Evolutionary conservation across 2,888 invertebrate species (phyloP).

Genomic region (Polyploca ridens): DNA sequence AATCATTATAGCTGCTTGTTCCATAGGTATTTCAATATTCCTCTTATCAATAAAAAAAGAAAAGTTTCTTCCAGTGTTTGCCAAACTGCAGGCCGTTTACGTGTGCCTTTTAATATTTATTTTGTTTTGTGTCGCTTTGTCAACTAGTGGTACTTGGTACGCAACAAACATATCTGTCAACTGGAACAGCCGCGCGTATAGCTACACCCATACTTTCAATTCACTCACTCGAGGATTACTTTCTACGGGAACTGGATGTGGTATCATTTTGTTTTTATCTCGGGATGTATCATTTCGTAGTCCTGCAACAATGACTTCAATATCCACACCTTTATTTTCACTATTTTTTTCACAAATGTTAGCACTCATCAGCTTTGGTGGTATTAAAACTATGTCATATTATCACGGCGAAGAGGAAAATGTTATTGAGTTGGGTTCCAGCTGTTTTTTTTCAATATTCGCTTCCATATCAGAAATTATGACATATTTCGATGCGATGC

Average conservation of each 20-base stretch:
- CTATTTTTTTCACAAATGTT: slow-evolving; percentile 51
- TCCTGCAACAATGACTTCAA: slow-evolving; percentile 70
- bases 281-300: slow-evolving; percentile 68
- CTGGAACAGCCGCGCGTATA: slow-evolving; percentile 39
- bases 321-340: slow-evolving; percentile 58
- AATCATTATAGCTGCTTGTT: slow-evolving; percentile 42
- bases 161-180: slow-evolving; percentile 48
- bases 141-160: slow-evolving; percentile 70
- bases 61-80: slow-evolving; percentile 51
- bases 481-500: slow-evolving; percentile 60
- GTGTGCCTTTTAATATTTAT: slow-evolving; percentile 50
- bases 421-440: slow-evolving; percentile 60
- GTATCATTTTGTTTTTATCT: slow-evolving; percentile 62
- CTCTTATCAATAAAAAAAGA: slow-evolving; percentile 61
- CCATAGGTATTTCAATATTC: slow-evolving; percentile 51
- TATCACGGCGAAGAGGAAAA: slow-evolving; percentile 73
- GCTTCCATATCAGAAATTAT: slow-evolving; percentile 67
- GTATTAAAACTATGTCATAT: slow-evolving; percentile 71
- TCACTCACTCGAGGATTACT: slow-evolving; percentile 56
- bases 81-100: slow-evolving; percentile 53
- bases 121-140: slow-evolving; percentile 63
- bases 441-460: slow-evolving; percentile 56
- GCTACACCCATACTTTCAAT: slow-evolving; percentile 38
- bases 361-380: slow-evolving; percentile 61
- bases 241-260: slow-evolving; percentile 62